Base-by-base conservation (phyloP, 2,797 vertebrate species). In the Pseudochirops corinnae region DNA sequence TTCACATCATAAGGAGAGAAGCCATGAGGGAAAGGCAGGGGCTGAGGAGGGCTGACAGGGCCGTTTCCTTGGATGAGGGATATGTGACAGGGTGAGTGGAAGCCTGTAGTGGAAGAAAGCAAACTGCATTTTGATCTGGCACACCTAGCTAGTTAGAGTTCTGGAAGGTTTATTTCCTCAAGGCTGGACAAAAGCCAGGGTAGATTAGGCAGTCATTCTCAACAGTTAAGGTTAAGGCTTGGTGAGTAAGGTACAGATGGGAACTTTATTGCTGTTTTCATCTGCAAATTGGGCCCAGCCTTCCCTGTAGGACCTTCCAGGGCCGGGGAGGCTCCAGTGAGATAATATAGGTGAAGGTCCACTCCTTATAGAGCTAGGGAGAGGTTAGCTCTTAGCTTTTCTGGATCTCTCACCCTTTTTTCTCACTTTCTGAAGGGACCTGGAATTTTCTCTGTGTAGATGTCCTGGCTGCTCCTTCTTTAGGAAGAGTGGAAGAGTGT, bases 1-100 rank as follows among this genome's bases (percentile, higher is more conserved):
- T 26, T 57, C 12, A 13, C 53, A 39, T 53, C 57, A 74, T 55
- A 50, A 31, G 18, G n/a, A 31, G 16, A 4, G 4, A 60, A 12
- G 91, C 50, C 11, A 55, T 1, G 33, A 46, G 18, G 12, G 3
- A 1, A 4, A 1, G 28, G 16, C 16, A 3, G 29, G 31, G 12
- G 5, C 55, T 24, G 31, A 26, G 91, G n/a, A 67, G 56, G 56
- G 91, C 9, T 4, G 53, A 0, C 0, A 56, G 82, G 4, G 2
- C n/a, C 52, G 5, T 0, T 0, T 57, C 26, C 53, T n/a, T 11
- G 0, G 52, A 55, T 28, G 5, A 26, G 87, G 12, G 0, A 2
- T 4, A 0, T 56, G 13, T 2, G 0, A 4, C 1, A 0, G 16
- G 12, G 0, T 13, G 10, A 12, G 0, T 13, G 10, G 91, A 11